A percentile compares a stretch with the other conserved stretches of the same genome.
Conservation (phyloP, 2,113 vertebrate species). For the Trematocara macrostoma region DNA sequence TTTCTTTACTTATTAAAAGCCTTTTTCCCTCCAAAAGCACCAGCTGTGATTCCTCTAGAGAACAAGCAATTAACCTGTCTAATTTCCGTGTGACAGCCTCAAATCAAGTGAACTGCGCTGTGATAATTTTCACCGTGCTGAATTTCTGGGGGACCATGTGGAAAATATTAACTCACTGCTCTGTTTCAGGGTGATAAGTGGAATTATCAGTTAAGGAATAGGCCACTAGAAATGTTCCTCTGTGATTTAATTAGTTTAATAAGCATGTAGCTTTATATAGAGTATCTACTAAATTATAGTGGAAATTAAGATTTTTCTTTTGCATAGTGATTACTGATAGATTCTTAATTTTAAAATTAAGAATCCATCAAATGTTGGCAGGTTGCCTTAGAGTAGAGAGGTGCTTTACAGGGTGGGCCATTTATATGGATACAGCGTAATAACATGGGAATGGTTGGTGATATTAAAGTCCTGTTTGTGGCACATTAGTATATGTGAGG, state of each 20-base stretch:
- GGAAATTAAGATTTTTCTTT: neutral
- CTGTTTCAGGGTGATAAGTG: neutral
- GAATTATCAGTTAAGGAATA: neutral
- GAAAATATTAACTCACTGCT: neutral
- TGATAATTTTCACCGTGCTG: neutral
- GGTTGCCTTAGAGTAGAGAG: neutral
- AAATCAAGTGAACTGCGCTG: neutral
- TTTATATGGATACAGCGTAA: accelerated
- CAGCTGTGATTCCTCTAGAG: neutral
- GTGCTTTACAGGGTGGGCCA: neutral
- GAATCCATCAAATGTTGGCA: neutral
- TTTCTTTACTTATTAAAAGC: conserved; percentile 27
- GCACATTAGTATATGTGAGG: too few relatives aligned
- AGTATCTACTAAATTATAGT: neutral
- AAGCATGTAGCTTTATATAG: neutral
- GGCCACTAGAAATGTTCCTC: neutral
- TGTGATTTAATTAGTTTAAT: conserved; percentile 1
- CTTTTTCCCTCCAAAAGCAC: neutral
- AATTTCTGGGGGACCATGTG: neutral
- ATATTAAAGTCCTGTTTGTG: too few relatives aligned
- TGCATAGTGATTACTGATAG: neutral
- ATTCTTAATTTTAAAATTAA: neutral
- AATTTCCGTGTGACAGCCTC: conserved; percentile 1
- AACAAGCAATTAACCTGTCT: conserved; percentile 33
- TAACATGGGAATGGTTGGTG: accelerated